These are phyloP conservation scores for Neoitamus cyanurus DNA, from an alignment of 2,888 invertebrate species.

Conservation along the genomic window DNA sequence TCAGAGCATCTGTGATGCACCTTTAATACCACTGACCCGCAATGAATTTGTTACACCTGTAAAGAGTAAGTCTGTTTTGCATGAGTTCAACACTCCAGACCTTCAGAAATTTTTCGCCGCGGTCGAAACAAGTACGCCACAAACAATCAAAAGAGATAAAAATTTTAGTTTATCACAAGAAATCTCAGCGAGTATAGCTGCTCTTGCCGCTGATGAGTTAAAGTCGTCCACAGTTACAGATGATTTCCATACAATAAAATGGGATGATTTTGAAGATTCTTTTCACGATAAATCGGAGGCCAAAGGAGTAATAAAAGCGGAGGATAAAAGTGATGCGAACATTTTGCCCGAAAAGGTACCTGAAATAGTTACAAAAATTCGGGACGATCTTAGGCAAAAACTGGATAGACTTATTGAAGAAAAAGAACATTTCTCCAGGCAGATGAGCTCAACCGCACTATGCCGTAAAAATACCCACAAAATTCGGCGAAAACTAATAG, in stretches of 20 bases:
- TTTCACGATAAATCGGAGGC: not conserved
- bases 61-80: not conserved
- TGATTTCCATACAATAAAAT: slow-evolving; percentile 12
- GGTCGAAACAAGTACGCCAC: slow-evolving; percentile 46
- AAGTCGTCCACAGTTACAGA: slow-evolving; percentile 3
- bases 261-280: slow-evolving; percentile 30
- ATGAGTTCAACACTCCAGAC: slow-evolving; percentile 32
- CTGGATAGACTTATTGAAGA: not conserved
- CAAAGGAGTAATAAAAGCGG: not conserved
- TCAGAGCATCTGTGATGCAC: not conserved
- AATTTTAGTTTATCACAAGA: slow-evolving; percentile 58
- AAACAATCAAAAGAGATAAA: not conserved
- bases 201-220: slow-evolving; percentile 62
- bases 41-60: not conserved
- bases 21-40: not conserved
- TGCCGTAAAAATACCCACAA: not conserved
- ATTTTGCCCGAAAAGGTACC: not conserved
- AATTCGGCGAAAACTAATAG: slow-evolving; percentile 18
- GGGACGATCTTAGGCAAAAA: not conserved
- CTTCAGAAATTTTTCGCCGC: slow-evolving; percentile 48
- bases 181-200: slow-evolving; percentile 61
- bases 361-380: not conserved
- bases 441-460: not conserved
- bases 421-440: not conserved
- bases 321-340: not conserved